Conservation (phyloP, 2,888 invertebrate genomes). For the Meandrusa payeni region DNA sequence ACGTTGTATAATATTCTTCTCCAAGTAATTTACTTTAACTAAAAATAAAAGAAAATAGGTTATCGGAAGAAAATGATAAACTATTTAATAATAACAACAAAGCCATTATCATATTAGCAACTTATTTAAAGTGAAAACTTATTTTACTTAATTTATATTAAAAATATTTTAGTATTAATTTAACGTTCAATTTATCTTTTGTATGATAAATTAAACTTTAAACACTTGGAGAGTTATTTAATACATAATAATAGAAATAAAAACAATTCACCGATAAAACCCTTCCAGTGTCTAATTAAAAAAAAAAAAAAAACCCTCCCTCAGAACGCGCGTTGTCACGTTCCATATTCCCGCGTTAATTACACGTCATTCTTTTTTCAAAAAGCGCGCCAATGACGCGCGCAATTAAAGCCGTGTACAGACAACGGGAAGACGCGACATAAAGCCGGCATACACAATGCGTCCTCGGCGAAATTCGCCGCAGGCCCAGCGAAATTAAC, state of each 20-base stretch:
- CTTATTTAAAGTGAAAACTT: too few relatives aligned
- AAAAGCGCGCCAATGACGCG: constrained; percentile 80
- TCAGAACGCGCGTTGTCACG: constrained; percentile 78
- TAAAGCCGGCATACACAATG: constrained; percentile 78
- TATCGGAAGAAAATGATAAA: too few relatives aligned
- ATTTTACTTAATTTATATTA: too few relatives aligned
- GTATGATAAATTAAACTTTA: too few relatives aligned
- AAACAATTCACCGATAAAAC: constrained; percentile 45
- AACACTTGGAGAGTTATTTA: too few relatives aligned
- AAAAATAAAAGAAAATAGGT: too few relatives aligned
- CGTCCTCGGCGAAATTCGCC: constrained; percentile 80
- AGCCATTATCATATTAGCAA: too few relatives aligned
- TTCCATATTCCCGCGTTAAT: constrained; percentile 80
- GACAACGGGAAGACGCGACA: constrained; percentile 78
- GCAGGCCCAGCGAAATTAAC: constrained; percentile 79
- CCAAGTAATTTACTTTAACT: too few relatives aligned
- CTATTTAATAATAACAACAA: too few relatives aligned
- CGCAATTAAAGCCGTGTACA: constrained; percentile 79
- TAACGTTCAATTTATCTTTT: too few relatives aligned
- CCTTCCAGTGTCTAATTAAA: constrained; percentile 73
- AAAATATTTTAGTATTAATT: too few relatives aligned
- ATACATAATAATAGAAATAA: constrained; percentile 36
- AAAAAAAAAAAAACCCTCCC: constrained; percentile 68
- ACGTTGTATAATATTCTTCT: too few relatives aligned
- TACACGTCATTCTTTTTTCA: constrained; percentile 81